phyloP scores from a whole-genome alignment of 2,797 vertebrate species.

The Anas bahamensis region DNA sequence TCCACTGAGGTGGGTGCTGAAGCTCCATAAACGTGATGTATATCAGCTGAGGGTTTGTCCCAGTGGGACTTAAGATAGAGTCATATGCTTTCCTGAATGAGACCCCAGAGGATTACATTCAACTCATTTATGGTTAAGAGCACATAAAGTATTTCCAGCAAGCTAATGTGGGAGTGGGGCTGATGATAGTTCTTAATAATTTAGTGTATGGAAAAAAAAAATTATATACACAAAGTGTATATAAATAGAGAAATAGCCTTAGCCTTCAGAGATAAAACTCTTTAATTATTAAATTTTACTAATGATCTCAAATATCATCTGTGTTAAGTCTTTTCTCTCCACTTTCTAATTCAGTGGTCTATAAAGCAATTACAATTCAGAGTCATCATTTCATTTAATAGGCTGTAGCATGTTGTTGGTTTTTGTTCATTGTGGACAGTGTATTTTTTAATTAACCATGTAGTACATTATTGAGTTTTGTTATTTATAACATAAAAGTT shows the following conservation, averaged over 20 bases:
- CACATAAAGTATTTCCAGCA: neutral
- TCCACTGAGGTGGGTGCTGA: neutral
- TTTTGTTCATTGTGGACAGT: constrained; percentile 28
- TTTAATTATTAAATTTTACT: constrained; percentile 67
- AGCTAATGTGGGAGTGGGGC: neutral
- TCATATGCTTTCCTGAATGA: neutral
- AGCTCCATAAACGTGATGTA: neutral
- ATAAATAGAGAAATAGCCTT: neutral
- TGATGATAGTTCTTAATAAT: neutral
- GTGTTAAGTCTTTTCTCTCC: constrained; percentile 33
- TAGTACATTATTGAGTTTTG: constrained; percentile 17
- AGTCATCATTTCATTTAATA: constrained; percentile 48
- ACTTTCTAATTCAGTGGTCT: constrained; percentile 48
- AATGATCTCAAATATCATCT: constrained; percentile 13
- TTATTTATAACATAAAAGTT: constrained; percentile 1
- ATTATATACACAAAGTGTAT: neutral
- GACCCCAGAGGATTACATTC: neutral
- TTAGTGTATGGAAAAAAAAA: neutral
- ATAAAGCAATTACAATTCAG: constrained; percentile 41
- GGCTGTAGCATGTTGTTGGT: constrained; percentile 42
- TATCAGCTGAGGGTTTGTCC: neutral
- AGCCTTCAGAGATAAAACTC: constrained; percentile 20
- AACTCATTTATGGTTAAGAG: neutral
- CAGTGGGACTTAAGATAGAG: neutral
- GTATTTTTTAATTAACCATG: constrained; percentile 65